Base-by-base conservation (phyloP, 2,113 vertebrate species). In the Protobothrops mucrosquamatus region DNA sequence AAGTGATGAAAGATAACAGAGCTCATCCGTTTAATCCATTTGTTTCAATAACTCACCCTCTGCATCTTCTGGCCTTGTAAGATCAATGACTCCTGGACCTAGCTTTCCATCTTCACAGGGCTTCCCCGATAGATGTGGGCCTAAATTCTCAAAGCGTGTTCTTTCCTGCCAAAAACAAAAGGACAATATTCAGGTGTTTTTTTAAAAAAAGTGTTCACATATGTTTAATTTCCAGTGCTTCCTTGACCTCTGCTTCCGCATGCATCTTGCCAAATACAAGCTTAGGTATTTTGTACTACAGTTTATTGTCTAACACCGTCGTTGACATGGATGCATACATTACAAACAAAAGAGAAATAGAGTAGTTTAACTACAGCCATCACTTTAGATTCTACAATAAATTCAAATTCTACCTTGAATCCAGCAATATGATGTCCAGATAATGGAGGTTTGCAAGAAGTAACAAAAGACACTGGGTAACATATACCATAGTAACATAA, bases 21-120 rank as follows among this genome's bases (percentile, higher is more conserved):
- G 88, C 46, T 64, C 39, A 85, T 56, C 24, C 52, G 29, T 43
- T 93, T 85, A 90, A 54, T 5, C 0, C 23, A 26, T 46, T 91
- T 5, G 46, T 94, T 95, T 95, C 29, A 92, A 81, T 85, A 90
- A 97, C 98, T 98, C 98, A 99, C 99, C 99, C 90, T 99, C 99
- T 85, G 99, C 98, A 92, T 99, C 99, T 96, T 99, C 99, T 34
- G 99, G 99, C 96, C 99, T 98, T 92, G 99, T 99, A 89, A 99
- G 98, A 95, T 99, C 99, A 2, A 99, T 99, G 95, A 99, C 99
- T 96, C 99, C 98, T 18, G 99, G 99, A 91, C 99, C 99, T 93
- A 99, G 97, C 97, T 99, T 99, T 89, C 98, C 99, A 51, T 99
- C 99, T 93, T 99, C 99, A 87, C 94, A 98, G 91, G 99, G 97